phyloP scores from a whole-genome alignment of 2,113 vertebrate species.

The Platysteira castanea region DNA sequence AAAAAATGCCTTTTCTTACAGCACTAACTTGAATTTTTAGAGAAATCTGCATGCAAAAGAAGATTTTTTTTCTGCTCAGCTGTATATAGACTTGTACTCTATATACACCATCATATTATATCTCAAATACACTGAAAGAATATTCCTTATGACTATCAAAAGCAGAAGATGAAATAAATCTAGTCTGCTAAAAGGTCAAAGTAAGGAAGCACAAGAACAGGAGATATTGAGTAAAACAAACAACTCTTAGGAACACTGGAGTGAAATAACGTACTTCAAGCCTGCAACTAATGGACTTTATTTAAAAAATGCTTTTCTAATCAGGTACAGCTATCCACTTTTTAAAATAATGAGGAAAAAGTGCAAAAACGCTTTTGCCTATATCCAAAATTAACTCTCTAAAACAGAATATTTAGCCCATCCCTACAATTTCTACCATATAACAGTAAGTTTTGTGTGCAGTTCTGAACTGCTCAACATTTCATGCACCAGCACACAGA shows the following conservation, averaged over 20 bases:
- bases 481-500: accelerated
- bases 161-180: background rate
- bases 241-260: background rate
- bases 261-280: background rate
- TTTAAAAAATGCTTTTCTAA: background rate
- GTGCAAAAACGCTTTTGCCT: background rate
- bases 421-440: background rate
- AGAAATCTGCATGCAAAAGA: background rate
- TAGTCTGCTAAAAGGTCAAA: background rate
- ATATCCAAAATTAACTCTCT: background rate
- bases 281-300: background rate
- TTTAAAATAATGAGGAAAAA: background rate
- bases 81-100: background rate
- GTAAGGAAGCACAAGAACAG: background rate
- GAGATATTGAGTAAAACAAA: background rate
- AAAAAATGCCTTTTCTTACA: background rate
- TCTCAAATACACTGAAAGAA: background rate
- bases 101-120: background rate
- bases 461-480: background rate
- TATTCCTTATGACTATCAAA: background rate
- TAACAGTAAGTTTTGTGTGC: background rate
- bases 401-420: background rate
- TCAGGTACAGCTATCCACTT: background rate
- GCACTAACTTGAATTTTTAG: background rate
- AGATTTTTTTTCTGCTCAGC: background rate